These are phyloP conservation scores for Stenodema calcarata DNA, from an alignment of 2,888 invertebrate species.

Conservation along the genomic window DNA sequence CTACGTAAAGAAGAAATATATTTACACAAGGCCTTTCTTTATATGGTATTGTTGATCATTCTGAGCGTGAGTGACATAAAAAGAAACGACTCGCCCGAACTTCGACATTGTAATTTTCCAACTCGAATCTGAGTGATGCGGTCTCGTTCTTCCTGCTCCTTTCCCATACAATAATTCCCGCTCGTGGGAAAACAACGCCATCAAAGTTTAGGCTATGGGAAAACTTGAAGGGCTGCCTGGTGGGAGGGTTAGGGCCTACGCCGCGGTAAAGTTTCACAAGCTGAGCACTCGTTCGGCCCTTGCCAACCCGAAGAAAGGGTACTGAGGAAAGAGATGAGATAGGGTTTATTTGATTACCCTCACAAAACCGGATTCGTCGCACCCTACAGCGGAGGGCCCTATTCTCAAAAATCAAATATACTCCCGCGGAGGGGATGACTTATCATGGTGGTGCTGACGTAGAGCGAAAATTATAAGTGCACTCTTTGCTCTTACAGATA, in stretches of 20 bases:
- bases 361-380: slow-evolving; percentile 6
- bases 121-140: background rate
- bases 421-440: background rate
- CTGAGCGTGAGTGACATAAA: background rate
- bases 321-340: background rate
- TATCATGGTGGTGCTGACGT: no score
- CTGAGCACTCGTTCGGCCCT: background rate
- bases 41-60: background rate
- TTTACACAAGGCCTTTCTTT: background rate
- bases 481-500: no score
- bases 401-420: slow-evolving; percentile 10
- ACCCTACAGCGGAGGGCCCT: background rate
- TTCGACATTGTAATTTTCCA: background rate
- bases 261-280: slow-evolving; percentile 4
- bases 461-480: no score
- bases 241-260: background rate
- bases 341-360: slow-evolving; percentile 9
- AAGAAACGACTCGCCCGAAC: background rate
- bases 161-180: slow-evolving; percentile 9
- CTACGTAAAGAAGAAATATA: no score
- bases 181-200: slow-evolving; percentile 32
- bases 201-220: slow-evolving; percentile 22
- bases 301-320: background rate
- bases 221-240: background rate
- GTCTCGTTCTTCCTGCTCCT: background rate